Evolutionary conservation across 2,797 vertebrate species (phyloP).

Genomic region (Enteromius radiatus): DNA sequence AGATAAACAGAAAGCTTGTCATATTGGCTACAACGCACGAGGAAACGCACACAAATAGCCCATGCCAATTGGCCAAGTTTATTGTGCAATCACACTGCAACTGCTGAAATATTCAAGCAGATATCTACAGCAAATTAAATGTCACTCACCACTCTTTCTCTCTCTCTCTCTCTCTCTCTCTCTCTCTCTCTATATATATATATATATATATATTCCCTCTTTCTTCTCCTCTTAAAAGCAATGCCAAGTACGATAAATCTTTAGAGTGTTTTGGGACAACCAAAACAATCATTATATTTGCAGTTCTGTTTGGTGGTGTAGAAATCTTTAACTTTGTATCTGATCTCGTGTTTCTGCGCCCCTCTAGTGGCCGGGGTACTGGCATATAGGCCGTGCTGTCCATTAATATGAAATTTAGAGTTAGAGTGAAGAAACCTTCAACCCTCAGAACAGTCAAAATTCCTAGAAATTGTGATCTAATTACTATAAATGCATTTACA

Average conservation of each 20-base stretch:
- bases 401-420: neutral
- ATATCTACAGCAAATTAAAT: neutral
- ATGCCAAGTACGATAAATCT: conserved; percentile 2
- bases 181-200: too few species aligned
- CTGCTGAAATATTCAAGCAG: conserved; percentile 20
- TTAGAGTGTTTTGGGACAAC: neutral
- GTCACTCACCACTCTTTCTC: neutral
- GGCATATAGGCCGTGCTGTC: neutral
- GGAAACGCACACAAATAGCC: neutral
- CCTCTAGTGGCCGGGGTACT: neutral
- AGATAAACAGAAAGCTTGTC: neutral
- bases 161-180: too few species aligned
- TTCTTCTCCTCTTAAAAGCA: neutral
- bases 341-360: neutral
- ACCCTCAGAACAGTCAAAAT: neutral
- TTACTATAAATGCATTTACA: conserved; percentile 34
- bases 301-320: neutral
- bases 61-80: neutral
- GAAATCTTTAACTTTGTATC: neutral
- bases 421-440: conserved; percentile 1
- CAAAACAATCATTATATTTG: neutral
- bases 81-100: neutral
- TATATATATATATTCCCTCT: neutral
- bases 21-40: neutral
- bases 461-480: neutral